Base-by-base conservation (phyloP, 1,140 invertebrate species). In the Ruditapes philippinarum region DNA sequence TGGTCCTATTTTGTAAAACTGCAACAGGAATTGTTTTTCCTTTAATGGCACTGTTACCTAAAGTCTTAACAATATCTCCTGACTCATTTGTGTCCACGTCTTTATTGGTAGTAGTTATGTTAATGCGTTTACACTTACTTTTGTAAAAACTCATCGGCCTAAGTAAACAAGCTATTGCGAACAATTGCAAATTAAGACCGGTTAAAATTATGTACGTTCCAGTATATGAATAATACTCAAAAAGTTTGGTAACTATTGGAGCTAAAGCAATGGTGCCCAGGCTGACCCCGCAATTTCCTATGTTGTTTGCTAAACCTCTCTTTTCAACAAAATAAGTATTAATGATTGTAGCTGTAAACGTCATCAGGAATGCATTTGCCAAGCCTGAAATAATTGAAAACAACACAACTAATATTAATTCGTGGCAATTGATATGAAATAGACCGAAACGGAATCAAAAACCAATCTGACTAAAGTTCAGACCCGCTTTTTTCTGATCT, bases 231-330 rank as follows among this genome's bases (percentile, higher is more conserved):
- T 74, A 74, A 28, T 17, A 22, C 42, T 82, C 87, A 49, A 89
- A 89, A 36, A 83, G 33, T 45, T 42, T 33, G n/a, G 87, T 83
- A 38, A 73, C 33, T 9, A 89, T 28, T 9, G 78, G 87, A 45
- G 87, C 79, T 1, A 89, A 38, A 11, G 25, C 68, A 28, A 89
- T 65, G 0, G 62, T 78, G 22, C 87, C 79, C 0, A 89, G 7
- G 31, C 87, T 80, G 0, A 76, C 80, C 17, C 87, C 87, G n/a
- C 9, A 25, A 45, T 76, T 74, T n/a, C n/a, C 33, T 4, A 83
- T n/a, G 70, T 62, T 89, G 80, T 82, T 89, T 19, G 87, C 78
- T 12, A 89, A 36, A 4, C 87, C 87, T 40, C 79, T 65, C 17
- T 54, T 68, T 9, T 82, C 45, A 3, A 40, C 51, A 68, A 89